Evolutionary conservation across 2,113 vertebrate genomes (phyloP).

Genomic region (Rostratula benghalensis): DNA sequence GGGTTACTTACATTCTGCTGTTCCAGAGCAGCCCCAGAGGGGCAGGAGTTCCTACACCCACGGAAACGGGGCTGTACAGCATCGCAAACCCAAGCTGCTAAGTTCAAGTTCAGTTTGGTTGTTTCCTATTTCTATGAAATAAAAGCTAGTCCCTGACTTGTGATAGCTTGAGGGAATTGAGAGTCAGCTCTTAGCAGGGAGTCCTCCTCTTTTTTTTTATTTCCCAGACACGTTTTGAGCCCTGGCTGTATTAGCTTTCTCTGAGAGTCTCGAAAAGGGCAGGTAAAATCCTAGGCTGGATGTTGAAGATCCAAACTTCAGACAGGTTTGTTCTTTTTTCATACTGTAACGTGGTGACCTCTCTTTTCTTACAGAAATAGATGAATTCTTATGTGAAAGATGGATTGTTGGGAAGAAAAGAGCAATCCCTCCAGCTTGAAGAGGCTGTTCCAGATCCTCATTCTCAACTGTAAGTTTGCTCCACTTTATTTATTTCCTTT

Average conservation of each 20-base stretch:
- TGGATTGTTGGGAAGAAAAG: background rate
- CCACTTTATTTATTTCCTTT: slow-evolving; percentile 5
- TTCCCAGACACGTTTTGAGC: background rate
- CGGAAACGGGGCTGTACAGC: fast-evolving
- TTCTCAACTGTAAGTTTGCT: background rate
- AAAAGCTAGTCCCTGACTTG: background rate
- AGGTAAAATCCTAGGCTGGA: background rate
- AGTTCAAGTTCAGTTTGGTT: background rate
- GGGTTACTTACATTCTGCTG: fast-evolving
- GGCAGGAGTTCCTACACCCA: background rate
- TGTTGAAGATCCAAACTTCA: background rate
- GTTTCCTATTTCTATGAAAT: background rate
- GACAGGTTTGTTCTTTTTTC: background rate
- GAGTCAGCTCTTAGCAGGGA: too few relatives aligned
- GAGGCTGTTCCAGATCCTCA: background rate
- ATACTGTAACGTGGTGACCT: fast-evolving
- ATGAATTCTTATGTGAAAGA: background rate
- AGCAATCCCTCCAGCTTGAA: background rate
- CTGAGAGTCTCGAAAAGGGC: background rate
- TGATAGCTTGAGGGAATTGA: background rate
- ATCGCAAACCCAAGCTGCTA: background rate
- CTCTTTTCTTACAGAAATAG: background rate
- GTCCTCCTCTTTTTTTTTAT: fast-evolving
- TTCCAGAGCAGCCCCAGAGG: background rate
- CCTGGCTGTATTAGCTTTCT: background rate